A percentile compares a stretch with the other conserved stretches of the same genome.
Evolutionary conservation across 1,140 invertebrate species (phyloP).

Genomic region (Calosoma granatense): DNA sequence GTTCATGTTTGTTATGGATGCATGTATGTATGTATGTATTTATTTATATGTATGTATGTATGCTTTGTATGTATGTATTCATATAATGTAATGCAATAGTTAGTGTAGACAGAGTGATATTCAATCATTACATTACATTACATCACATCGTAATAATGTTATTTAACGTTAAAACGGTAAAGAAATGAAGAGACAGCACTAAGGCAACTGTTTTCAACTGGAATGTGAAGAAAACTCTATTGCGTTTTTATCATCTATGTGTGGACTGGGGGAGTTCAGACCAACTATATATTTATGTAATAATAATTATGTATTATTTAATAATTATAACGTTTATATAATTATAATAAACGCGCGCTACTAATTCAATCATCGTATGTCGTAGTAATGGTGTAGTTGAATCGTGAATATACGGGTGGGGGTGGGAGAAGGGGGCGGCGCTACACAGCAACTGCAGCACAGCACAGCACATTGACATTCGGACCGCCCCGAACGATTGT

Average conservation of each 20-base stretch:
- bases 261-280: not conserved
- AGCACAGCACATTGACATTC: not conserved
- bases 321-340: not conserved
- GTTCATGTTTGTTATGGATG: not conserved
- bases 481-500: not conserved
- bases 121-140: too few species aligned
- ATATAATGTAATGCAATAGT: constrained; percentile 19
- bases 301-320: not conserved
- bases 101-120: constrained; percentile 15
- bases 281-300: not conserved
- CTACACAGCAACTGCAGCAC: not conserved
- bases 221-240: constrained; percentile 34
- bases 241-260: constrained; percentile 19
- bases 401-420: not conserved
- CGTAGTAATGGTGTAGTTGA: not conserved
- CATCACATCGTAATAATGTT: too few species aligned
- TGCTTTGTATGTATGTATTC: constrained; percentile 5
- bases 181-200: constrained; percentile 19
- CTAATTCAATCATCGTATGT: not conserved
- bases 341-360: not conserved
- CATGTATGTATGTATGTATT: not conserved
- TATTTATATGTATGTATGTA: not conserved
- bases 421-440: too few species aligned
- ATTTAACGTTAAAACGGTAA: not conserved
- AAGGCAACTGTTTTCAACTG: constrained; percentile 35